Evolutionary conservation across 2,113 vertebrate species (phyloP), one percentile per base, ranked within the genome.

Genomic region (Chloroceryle aenea): DNA sequence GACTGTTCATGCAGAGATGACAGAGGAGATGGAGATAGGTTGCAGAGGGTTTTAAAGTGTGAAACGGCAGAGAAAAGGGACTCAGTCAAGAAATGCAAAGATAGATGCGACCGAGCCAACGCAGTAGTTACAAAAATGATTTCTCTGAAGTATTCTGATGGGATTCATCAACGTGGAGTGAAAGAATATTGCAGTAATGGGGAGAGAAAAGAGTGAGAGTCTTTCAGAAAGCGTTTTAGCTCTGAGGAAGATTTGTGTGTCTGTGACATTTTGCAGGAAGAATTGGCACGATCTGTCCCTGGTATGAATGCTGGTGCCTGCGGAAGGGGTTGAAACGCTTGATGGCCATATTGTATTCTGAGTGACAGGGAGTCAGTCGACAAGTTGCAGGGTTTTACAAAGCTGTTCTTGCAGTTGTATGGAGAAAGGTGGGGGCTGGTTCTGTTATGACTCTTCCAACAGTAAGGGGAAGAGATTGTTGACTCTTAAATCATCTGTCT

Each of bases 361-460:
- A 79, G 69, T 82, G 85, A 59, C 1, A 2, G 64, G 89, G 58
- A 84, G 61, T 84, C 84, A 77, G 42, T 40, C 20, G 3, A 55
- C n/a, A 50, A 68, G 90, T 79, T 72, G 75, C 48, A 76, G 92
- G 40, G 5, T 72, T 95, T 91, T 56, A 69, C 82, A 91, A 13
- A 91, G 52, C 87, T 87, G 48, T 73, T 89, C 66, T 16, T 68
- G 78, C 87, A 91, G 82, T 87, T 82, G 74, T 64, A 29, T 63
- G 48, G 69, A 90, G 75, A 81, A 87, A n/a, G 82, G 86, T 86
- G 88, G 63, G 52, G 86, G 38, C 61, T 89, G 68, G 42, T 94
- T 95, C 72, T 84, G 63, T 81, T 94, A 38, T 47, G 83, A 92
- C 32, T 93, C 32, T 90, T 43, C 20, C 64, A 93, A 74, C 91